A percentile compares a stretch with the other conserved stretches of the same genome.
phyloP scores from a whole-genome alignment of 2,113 vertebrate species.

The Podiceps cristatus region DNA sequence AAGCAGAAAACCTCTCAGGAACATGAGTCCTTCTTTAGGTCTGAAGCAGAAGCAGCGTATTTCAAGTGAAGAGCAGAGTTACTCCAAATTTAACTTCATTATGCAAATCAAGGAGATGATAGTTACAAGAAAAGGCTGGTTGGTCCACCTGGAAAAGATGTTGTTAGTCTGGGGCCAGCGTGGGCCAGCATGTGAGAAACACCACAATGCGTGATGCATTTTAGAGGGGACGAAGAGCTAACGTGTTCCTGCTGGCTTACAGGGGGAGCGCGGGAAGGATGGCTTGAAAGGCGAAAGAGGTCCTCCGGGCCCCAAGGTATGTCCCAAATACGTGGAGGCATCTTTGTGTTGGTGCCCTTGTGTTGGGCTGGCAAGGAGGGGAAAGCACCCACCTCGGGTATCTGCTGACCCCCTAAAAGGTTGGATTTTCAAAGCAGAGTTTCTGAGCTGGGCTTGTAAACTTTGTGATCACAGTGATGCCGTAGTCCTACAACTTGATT shows the following conservation, averaged over 20 bases:
- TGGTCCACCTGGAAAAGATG: background rate
- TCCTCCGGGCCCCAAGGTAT: slow-evolving; percentile 80
- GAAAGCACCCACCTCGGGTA: background rate
- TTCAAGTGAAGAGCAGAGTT: background rate
- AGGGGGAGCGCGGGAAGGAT: slow-evolving; percentile 70
- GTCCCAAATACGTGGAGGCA: background rate
- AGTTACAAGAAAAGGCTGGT: background rate
- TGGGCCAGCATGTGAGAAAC: accelerated
- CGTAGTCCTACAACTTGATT: background rate
- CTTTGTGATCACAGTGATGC: accelerated
- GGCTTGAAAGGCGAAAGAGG: slow-evolving; percentile 75
- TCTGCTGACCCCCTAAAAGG: background rate
- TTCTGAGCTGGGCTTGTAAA: background rate
- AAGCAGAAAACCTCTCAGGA: background rate
- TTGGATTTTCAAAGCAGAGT: background rate
- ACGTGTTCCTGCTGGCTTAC: slow-evolving; percentile 15
- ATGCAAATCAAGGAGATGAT: background rate
- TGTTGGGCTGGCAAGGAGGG: background rate
- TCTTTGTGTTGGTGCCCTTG: background rate
- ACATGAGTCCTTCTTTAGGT: background rate
- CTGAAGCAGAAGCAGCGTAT: background rate
- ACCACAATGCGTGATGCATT: background rate
- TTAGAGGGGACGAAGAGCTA: background rate
- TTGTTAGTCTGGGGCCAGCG: background rate
- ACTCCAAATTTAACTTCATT: background rate